A percentile compares a stretch with the other conserved stretches of the same genome.
These are phyloP conservation scores for Eospalax fontanierii DNA, from an alignment of 2,797 vertebrate species.

Conservation along the genomic window DNA sequence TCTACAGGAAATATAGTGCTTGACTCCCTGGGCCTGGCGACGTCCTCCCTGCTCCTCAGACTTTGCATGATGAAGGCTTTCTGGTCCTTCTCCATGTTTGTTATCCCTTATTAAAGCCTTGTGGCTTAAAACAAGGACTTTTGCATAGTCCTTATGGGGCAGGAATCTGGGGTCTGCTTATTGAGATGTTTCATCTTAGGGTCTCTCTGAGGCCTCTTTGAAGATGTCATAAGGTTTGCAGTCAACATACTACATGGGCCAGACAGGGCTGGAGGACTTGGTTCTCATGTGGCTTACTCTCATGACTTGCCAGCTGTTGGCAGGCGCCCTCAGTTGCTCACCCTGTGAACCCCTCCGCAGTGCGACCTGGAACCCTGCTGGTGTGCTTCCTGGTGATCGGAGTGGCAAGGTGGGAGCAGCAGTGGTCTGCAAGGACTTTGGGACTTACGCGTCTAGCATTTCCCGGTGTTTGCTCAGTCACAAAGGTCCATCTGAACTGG, in stretches of 20 bases:
- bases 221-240: neutral
- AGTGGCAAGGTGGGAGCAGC: neutral
- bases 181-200: neutral
- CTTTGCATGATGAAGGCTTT: neutral
- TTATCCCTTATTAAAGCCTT: neutral
- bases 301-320: neutral
- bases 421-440: neutral
- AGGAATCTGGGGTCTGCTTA: neutral
- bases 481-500: neutral
- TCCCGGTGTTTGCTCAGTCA: neutral
- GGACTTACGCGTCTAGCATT: neutral
- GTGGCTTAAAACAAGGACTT: neutral
- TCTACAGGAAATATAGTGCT: neutral
- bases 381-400: neutral
- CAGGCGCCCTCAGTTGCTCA: neutral
- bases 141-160: neutral
- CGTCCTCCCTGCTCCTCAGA: neutral
- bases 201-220: neutral
- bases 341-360: neutral
- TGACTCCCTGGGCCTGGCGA: neutral
- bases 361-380: neutral
- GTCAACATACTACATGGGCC: neutral
- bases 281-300: neutral
- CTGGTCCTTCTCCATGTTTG: neutral
- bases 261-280: neutral